Base-by-base conservation (phyloP, 2,113 vertebrate species). In the Apus apus region DNA sequence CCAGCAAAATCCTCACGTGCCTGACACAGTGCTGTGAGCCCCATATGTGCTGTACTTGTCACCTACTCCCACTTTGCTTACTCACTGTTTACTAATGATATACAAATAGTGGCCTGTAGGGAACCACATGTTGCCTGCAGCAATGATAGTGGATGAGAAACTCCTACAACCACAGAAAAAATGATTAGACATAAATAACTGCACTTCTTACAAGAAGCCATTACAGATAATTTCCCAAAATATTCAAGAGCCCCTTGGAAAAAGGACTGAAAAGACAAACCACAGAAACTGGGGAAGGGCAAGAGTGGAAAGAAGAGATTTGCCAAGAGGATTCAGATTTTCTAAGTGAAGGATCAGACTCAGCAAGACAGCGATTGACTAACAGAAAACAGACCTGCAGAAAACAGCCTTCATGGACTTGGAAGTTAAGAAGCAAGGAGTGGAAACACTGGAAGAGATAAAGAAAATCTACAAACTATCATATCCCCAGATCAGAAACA, bases 21-120 rank as follows among this genome's bases (percentile, higher is more conserved):
- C 67, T 71, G 15, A 8, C 15, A 29, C 38, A 56, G 15, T 2
- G 21, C 65, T 32, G 32, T 40, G 45, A 85, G 40, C 40, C 45
- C 27, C 6, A 0, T 3, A 1, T 1, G 6, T 16, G 45, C 82
- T 58, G 20, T 2, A 48, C 34, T 43, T 46, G 23, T 11, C 1
- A 60, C 11, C 19, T 12, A 9, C 50, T 53, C 80, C 5, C 6
- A 3, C 26, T 73, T 57, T 40, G 25, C 38, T 34, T 64, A 2
- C 8, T 65, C 1, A 1, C 34, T 7, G 1, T 23, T 70, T 81
- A 15, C 74, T 64, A 74, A 36, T 32, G 3, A 60, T 4, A 71
- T 1, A 36, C 25, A 64, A 70, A 29, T 0, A 81, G 13, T 3
- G 18, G 67, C 43, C 34, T 46, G 5, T 1, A 68, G 75, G 34